Conservation (phyloP, 1,140 invertebrate genomes). For the Zaprionus tsacasi region DNA sequence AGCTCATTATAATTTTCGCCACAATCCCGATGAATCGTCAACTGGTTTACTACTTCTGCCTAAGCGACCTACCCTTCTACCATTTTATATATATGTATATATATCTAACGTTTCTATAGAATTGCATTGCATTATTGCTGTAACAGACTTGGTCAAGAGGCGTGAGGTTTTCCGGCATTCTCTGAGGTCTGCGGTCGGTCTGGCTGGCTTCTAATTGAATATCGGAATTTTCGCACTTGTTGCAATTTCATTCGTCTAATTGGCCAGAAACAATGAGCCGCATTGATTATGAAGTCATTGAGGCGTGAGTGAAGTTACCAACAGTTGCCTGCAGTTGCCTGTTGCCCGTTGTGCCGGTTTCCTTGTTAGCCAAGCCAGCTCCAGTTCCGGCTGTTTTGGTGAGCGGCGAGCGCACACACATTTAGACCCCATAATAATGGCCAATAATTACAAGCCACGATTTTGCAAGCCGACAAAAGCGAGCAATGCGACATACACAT, state of each 20-base stretch:
- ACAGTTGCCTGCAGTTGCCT: background rate
- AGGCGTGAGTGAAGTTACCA: conserved; percentile 44
- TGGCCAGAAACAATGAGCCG: conserved; percentile 33
- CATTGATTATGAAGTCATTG: conserved; percentile 65
- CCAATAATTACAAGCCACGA: conserved; percentile 78
- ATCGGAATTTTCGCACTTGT: conserved; percentile 65
- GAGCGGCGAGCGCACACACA: conserved; percentile 42
- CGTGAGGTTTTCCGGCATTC: background rate
- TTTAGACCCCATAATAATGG: conserved; percentile 71
- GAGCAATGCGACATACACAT: conserved; percentile 38
- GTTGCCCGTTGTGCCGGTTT: conserved; percentile 48
- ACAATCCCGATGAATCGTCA: conserved; percentile 69
- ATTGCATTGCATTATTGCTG: conserved; percentile 19
- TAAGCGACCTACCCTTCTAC: background rate
- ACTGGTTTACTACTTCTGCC: conserved; percentile 54
- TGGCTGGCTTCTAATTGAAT: conserved; percentile 59
- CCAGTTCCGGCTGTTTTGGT: conserved; percentile 67
- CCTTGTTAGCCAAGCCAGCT: conserved; percentile 48
- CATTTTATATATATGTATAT: background rate
- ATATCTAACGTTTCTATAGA: conserved; percentile 7
- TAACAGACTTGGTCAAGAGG: background rate
- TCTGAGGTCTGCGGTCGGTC: conserved; percentile 9
- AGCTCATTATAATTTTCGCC: conserved; percentile 75
- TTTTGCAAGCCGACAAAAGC: conserved; percentile 63
- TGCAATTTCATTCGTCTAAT: conserved; percentile 67